Evolutionary conservation across 2,888 invertebrate species (phyloP).

Genomic region (Sussaba pulchella): DNA sequence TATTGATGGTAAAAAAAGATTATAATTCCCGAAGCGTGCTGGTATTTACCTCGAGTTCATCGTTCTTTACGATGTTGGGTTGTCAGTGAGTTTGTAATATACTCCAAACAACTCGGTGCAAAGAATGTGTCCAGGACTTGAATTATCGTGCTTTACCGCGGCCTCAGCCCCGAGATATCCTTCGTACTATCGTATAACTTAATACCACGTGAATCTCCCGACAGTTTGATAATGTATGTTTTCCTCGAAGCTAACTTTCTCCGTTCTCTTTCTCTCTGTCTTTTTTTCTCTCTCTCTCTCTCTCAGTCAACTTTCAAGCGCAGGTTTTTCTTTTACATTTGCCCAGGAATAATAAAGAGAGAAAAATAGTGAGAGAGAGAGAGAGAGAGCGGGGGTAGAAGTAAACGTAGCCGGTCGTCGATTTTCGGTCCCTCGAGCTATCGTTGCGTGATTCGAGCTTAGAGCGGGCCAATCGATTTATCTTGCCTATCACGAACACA

Average conservation of each 20-base stretch:
- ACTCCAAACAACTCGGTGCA: slow-evolving; percentile 38
- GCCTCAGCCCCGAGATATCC: slow-evolving; percentile 29
- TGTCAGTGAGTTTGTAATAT: slow-evolving; percentile 28
- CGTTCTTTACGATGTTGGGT: neutral
- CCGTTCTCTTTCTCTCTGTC: slow-evolving; percentile 3
- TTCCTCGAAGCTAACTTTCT: slow-evolving; percentile 60
- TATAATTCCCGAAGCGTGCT: neutral
- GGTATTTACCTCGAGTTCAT: neutral
- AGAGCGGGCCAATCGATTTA: slow-evolving; percentile 60
- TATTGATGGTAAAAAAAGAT: neutral
- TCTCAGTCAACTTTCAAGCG: slow-evolving; percentile 30
- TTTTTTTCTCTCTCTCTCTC: slow-evolving; percentile 1
- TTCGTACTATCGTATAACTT: slow-evolving; percentile 34
- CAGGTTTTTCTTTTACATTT: slow-evolving; percentile 26
- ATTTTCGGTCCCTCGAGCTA: slow-evolving; percentile 50
- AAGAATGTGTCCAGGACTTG: slow-evolving; percentile 63
- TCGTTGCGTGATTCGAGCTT: slow-evolving; percentile 61
- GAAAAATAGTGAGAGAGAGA: slow-evolving; percentile 29
- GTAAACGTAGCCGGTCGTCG: slow-evolving; percentile 46
- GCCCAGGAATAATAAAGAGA: slow-evolving; percentile 19
- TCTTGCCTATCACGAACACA: slow-evolving; percentile 49
- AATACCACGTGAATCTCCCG: slow-evolving; percentile 47
- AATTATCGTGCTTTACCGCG: slow-evolving; percentile 64
- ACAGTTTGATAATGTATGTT: slow-evolving; percentile 68
- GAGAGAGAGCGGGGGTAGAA: slow-evolving; percentile 33